Base-by-base conservation (phyloP, 2,888 invertebrate species). In the Caenorhabditis sp. region DNA sequence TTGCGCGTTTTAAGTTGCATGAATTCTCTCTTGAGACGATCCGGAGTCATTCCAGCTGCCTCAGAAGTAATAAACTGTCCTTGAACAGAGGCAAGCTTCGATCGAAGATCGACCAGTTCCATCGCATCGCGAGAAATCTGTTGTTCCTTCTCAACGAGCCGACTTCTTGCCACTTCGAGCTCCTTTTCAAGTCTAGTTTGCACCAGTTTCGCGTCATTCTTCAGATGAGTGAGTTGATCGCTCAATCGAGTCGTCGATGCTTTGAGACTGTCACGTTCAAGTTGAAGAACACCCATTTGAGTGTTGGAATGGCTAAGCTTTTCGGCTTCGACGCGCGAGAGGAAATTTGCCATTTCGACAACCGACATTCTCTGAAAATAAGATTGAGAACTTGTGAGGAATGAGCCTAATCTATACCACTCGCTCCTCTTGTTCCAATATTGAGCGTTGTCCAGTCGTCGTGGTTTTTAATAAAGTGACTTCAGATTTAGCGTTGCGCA, bases 11-110 rank as follows among this genome's bases (percentile, higher is more conserved):
- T 86, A 68, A 87, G 50, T 51, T 87, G 84, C 40, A 83, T 77
- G 64, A 83, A 84, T 50, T 85, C 87, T 22, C 82, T 74, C 35
- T 82, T 82, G 61, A 87, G 68, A 44, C 87, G 78, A 64, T 87
- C 85, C 3, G 85, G 86, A 9, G 83, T 83, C 84, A 85, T 82
- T 44, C 76, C 85, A 28, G 58, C 15, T 32, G 55, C 26, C 32
- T 68, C 67, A 9, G 77, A 69, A 40, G 58, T 56, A 2, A 70
- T 62, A 47, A 58, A 77, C 37, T 82, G 71, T 20, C 58, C 64
- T n/a, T 82, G 80, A 0, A 84, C 51, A 1, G 64, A 61, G 15
- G 68, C 64, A 20, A 85, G 68, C 32, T 80, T 80, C 20, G 74
- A 72, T 18, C 80, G 56, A 13, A 82, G 51, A 22, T 85, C 81